A percentile compares a stretch with the other conserved stretches of the same genome.
Conservation (phyloP, 1,140 invertebrate genomes). For the Ganaspis sp. region DNA sequence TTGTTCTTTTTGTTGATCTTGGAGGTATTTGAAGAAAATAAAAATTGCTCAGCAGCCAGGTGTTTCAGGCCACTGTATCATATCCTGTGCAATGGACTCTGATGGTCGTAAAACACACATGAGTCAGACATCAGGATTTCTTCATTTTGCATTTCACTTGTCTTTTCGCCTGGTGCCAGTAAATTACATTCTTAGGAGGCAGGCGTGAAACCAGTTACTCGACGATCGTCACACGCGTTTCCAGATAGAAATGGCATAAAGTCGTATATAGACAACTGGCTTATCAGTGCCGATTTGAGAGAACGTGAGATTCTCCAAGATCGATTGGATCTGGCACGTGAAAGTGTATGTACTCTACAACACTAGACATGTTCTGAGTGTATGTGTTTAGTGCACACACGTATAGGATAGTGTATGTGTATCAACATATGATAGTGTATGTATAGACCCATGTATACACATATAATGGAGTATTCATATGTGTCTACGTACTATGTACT, state of each 20-base stretch:
- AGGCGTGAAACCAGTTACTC: constrained; percentile 27
- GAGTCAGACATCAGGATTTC: constrained; percentile 26
- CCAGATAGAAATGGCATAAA: not conserved
- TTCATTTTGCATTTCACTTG: constrained; percentile 28
- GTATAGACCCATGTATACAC: too few relatives aligned
- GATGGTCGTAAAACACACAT: constrained; percentile 9
- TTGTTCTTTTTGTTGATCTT: too few relatives aligned
- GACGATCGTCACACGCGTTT: constrained; percentile 20
- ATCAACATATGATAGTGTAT: too few relatives aligned
- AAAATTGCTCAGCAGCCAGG: not conserved
- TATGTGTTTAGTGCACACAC: too few relatives aligned
- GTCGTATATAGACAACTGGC: not conserved
- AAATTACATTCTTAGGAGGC: constrained; percentile 2
- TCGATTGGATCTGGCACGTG: constrained; percentile 53
- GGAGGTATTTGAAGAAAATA: not conserved
- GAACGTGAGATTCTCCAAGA: constrained; percentile 33
- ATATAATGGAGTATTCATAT: too few relatives aligned
- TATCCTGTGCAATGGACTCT: constrained; percentile 1
- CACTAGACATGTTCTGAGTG: not conserved
- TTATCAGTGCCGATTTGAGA: constrained; percentile 10
- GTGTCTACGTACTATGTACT: too few relatives aligned
- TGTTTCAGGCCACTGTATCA: not conserved
- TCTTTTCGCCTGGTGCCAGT: constrained; percentile 11
- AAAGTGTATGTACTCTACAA: constrained; percentile 46
- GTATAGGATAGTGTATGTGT: too few relatives aligned